Base-by-base conservation (phyloP, 35 echinoderm and acorn worm species). In the Strongylocentrotus purpuratus region DNA sequence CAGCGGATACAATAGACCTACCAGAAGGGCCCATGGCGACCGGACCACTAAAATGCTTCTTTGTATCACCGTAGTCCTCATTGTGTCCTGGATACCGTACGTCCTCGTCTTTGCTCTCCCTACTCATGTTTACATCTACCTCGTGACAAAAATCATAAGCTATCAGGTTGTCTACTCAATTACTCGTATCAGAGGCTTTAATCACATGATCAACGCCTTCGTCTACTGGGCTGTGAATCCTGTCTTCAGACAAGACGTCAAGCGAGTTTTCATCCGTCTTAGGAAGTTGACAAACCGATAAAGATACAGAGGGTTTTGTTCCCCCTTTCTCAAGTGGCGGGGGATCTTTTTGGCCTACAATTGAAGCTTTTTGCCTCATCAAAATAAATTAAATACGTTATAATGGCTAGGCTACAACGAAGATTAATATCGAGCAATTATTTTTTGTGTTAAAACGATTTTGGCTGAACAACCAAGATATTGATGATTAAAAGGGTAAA, bases 181-280 rank as follows among this genome's bases (percentile, higher is more conserved):
- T 4, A 46, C 87, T 5, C 87, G 87, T 9, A 89, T 89, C 14
- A 32, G 87, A 41, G 87, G 87, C n/a, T 33, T 89, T 31, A 89
- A 89, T 89, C 87, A 89, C 87, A 89, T 35, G 8, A 33, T 89
- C 45, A 89, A 89, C 87, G 87, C 45, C 32, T 89, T 89, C 87
- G 45, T 89, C 32, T 89, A 45, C 32, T 45, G 32, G 87, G 32
- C 87, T 22, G 87, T 89, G 3, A 89, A 89, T 35, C 87, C 87
- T 18, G 9, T 89, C 0, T 89, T 89, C 20, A 89, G 87, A 41
- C 87, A 89, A 41, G 45, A 89, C 32, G 87, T 89, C 33, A 89
- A 89, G n/a, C 5, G 33, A 15, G 31, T 89, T 18, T 89, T 89
- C 5, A 89, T 15, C 45, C 87, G 87, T 45, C 12, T 89, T 11